These are phyloP conservation scores for Esox lucius DNA, from an alignment of 2,797 vertebrate species.

Conservation along the genomic window DNA sequence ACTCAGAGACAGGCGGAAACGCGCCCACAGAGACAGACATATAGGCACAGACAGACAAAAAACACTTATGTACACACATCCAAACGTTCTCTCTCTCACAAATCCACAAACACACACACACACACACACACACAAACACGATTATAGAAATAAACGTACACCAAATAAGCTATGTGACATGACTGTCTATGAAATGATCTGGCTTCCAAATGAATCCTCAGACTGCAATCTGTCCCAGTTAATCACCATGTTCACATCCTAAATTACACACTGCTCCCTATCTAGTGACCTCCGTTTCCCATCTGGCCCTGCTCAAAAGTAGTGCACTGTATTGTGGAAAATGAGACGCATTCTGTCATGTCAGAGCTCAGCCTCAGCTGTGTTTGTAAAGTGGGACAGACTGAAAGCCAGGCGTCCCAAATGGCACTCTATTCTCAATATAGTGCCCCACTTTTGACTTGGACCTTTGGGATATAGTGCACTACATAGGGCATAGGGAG, in stretches of 20 bases:
- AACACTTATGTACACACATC: slow-evolving; percentile 23
- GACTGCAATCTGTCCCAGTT: slow-evolving; percentile 11
- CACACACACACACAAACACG: slow-evolving; percentile 13
- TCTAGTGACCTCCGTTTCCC: background rate
- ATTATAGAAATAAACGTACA: background rate
- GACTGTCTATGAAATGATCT: slow-evolving; percentile 6
- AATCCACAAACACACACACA: slow-evolving; percentile 14
- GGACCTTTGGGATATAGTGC: background rate
- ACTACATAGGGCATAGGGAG: background rate
- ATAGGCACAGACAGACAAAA: too few relatives aligned
- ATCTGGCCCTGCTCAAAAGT: background rate
- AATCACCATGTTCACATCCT: slow-evolving; percentile 6
- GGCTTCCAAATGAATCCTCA: slow-evolving; percentile 2
- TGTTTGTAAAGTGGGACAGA: slow-evolving; percentile 8
- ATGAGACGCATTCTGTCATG: background rate
- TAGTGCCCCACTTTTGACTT: background rate
- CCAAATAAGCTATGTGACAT: background rate
- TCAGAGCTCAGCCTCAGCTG: background rate
- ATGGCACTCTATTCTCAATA: background rate
- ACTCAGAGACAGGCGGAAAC: background rate
- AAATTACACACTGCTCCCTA: too few relatives aligned
- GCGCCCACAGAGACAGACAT: background rate
- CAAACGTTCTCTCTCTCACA: slow-evolving; percentile 2
- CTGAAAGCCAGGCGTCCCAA: background rate
- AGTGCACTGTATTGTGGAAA: background rate